Percentiles rank a stretch among this genome's conserved stretches.
Conservation (phyloP, 2,888 invertebrate species). For the Ceratothoa steindachneri region DNA sequence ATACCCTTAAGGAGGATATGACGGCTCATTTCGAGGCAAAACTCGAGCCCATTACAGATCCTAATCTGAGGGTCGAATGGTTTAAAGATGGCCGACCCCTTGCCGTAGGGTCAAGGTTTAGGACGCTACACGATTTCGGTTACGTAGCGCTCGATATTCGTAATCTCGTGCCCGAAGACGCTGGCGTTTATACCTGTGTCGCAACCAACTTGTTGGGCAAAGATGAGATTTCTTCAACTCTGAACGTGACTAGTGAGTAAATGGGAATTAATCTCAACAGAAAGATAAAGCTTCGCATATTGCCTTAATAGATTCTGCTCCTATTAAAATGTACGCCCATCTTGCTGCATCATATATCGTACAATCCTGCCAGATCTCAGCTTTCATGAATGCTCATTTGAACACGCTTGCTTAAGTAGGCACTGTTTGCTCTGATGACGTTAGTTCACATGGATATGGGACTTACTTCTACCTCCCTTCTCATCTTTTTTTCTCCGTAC, state of each 20-base stretch:
- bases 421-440: too few species aligned
- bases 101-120: constrained; percentile 74
- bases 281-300: not conserved
- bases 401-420: too few species aligned
- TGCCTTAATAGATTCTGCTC: too few species aligned
- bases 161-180: constrained; percentile 92
- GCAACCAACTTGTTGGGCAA: constrained; percentile 85
- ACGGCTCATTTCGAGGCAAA: constrained; percentile 97
- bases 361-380: too few species aligned
- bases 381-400: too few species aligned
- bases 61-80: constrained; percentile 95
- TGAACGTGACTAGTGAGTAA: constrained; percentile 50
- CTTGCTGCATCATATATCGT: too few species aligned
- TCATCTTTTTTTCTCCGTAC: too few species aligned
- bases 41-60: constrained; percentile 92
- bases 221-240: constrained; percentile 66
- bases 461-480: too few species aligned
- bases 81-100: constrained; percentile 90
- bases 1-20: constrained; percentile 76
- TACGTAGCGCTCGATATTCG: constrained; percentile 96
- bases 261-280: not conserved
- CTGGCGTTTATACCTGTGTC: constrained; percentile 86
- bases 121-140: constrained; percentile 96
- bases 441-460: too few species aligned
- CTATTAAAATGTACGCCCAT: too few species aligned